Evolutionary conservation across 2,888 invertebrate genomes (phyloP), one percentile per base, ranked within the genome.

Genomic region (Ochropacha duplaris): DNA sequence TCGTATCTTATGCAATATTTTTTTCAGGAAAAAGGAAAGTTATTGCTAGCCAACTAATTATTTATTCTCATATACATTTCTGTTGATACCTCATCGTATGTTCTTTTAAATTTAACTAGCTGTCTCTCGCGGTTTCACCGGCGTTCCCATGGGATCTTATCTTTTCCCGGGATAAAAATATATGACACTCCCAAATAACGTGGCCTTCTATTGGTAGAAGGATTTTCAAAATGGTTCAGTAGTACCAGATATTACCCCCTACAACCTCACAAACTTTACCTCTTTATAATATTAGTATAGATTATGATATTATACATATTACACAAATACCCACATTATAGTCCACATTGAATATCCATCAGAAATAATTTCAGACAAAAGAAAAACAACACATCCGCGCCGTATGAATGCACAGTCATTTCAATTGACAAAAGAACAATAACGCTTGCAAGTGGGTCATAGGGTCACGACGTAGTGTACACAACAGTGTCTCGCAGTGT

Each of bases 381-480:
- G 34, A 57, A 58, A 55, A 58, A 60, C 56, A 56, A 62, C 58
- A 54, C 54, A 58, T 50, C 50, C 49, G 58, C 57, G 62, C 59
- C 67, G 62, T 60, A 49, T 51, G 60, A 73, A 72, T 71, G 69
- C 66, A 68, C 62, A 67, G 62, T 64, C 19, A 68, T 71, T 64
- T 68, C 58, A 52, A 69, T 69, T 72, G 69, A 84, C 78, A 81
- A 81, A 71, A 78, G 81, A 77, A 88, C 87, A 87, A 86, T 82
- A 79, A 78, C 64, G 64, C 68, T 69, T 54, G 64, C 78, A 89
- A 87, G 76, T 89, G 77, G 90, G 90, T 86, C 86, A 88, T 64
- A 81, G 79, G 83, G 87, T 81, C 81, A 75, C 65, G 65, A 64
- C 63, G 68, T 64, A 58, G 59, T 65, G 68, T 69, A 71, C 71